These are phyloP conservation scores for Pedionomus torquatus DNA, from an alignment of 2,113 vertebrate genomes.

Conservation along the genomic window DNA sequence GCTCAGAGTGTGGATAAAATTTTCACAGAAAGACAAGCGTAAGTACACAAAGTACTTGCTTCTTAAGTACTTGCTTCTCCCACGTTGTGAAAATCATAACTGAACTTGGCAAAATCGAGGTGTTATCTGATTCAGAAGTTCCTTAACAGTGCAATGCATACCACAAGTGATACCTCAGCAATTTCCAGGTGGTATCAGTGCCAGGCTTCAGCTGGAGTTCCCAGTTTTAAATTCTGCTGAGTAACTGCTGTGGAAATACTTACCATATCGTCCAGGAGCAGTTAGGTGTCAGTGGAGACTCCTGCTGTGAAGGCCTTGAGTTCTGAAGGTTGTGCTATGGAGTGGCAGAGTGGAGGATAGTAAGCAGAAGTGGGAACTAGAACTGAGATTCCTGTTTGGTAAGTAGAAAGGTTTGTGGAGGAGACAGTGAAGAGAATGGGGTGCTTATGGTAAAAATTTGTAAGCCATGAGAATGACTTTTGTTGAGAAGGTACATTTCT, in stretches of 20 bases:
- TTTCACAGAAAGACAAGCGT: slow-evolving; percentile 93
- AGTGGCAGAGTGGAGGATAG: not conserved
- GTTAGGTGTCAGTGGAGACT: not conserved
- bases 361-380: not conserved
- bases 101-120: not conserved
- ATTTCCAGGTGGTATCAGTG: not conserved
- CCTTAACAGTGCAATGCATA: not conserved
- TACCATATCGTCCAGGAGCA: not conserved
- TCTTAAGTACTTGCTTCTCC: not conserved
- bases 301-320: not conserved
- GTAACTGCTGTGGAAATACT: not conserved
- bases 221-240: not conserved
- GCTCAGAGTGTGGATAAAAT: slow-evolving; percentile 88
- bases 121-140: not conserved
- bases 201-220: not conserved
- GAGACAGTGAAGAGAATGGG: not conserved
- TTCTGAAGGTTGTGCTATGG: not conserved
- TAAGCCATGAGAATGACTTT: not conserved
- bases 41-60: slow-evolving; percentile 70
- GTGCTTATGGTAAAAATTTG: not conserved
- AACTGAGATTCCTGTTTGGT: not conserved
- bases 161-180: not conserved
- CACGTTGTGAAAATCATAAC: not conserved
- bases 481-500: not conserved
- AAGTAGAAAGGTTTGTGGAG: not conserved